Evolutionary conservation across 64 coral and sea anemone genomes (phyloP).

Genomic region (Stichodactyla helianthus): DNA sequence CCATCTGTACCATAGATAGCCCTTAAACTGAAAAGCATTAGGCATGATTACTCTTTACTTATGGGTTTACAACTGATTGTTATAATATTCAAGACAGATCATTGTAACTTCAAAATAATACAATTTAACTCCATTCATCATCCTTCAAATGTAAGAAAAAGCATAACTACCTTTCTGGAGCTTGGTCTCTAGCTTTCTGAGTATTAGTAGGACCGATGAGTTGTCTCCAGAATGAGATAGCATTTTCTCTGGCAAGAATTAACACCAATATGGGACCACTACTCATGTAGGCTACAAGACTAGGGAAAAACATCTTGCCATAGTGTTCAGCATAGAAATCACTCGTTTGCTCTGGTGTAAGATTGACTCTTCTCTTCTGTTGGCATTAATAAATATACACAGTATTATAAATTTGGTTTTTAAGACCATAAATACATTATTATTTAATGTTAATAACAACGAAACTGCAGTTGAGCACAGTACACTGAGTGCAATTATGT

Average conservation of each 20-base stretch:
- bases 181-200: constrained; percentile 94
- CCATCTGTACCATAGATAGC: constrained; percentile 95
- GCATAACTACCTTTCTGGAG: constrained; percentile 72
- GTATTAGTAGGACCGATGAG: constrained; percentile 98
- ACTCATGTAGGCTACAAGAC: constrained; percentile 98
- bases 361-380: constrained; percentile 93
- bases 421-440: neutral
- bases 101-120: too few relatives aligned
- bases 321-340: constrained; percentile 99
- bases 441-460: neutral
- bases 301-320: constrained; percentile 99
- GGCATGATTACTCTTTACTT: too few relatives aligned
- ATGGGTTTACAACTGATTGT: too few relatives aligned
- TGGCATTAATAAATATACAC: neutral
- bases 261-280: constrained; percentile 88
- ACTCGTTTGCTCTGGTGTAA: constrained; percentile 98
- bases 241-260: constrained; percentile 71
- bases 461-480: too few relatives aligned
- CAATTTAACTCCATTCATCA: too few relatives aligned
- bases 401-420: neutral
- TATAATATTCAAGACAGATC: too few relatives aligned
- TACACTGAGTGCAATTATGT: too few relatives aligned
- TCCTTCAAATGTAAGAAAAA: too few relatives aligned
- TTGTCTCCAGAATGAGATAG: constrained; percentile 93
- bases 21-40: constrained; percentile 59